Percentiles rank a stretch among this genome's conserved stretches.
Evolutionary conservation across 2,113 vertebrate genomes (phyloP).

Genomic region (Paramormyrops kingsleyae): DNA sequence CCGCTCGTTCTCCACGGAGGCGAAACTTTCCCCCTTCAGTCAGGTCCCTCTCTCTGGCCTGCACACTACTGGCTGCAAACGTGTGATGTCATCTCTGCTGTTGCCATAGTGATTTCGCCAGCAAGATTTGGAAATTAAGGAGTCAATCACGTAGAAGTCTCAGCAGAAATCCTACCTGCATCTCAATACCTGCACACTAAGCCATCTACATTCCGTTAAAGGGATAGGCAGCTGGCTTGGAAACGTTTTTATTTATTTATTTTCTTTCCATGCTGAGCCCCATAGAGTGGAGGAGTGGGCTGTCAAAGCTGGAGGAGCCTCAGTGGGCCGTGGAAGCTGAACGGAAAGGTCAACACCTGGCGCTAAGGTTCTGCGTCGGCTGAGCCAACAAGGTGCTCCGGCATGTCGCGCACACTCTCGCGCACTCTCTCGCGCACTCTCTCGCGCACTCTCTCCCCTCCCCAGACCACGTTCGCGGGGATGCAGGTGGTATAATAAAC

Average conservation of each 20-base stretch:
- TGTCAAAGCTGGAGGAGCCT: not conserved
- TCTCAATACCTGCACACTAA: not conserved
- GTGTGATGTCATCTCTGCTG: not conserved
- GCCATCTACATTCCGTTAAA: not conserved
- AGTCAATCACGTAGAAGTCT: not conserved
- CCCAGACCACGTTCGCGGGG: not conserved
- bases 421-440: too few species aligned
- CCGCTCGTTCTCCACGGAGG: not conserved
- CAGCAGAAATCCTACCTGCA: slow-evolving; percentile 5
- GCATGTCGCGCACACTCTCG: not conserved
- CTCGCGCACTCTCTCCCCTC: not conserved
- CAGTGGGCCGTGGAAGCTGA: not conserved
- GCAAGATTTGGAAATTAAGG: slow-evolving; percentile 4
- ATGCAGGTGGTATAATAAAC: not conserved
- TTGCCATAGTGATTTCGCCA: slow-evolving; percentile 9
- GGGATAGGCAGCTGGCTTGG: not conserved
- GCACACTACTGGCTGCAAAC: not conserved
- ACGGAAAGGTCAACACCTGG: not conserved
- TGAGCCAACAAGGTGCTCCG: not conserved
- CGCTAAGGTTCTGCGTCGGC: not conserved
- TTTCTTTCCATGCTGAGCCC: not conserved
- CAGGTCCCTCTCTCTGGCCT: not conserved
- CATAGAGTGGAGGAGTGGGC: not conserved
- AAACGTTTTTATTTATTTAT: not conserved
- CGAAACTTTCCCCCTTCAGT: not conserved